Percentiles rank a stretch among this genome's conserved stretches.
phyloP scores from a whole-genome alignment of 2,113 vertebrate species.

The Perca fluviatilis region DNA sequence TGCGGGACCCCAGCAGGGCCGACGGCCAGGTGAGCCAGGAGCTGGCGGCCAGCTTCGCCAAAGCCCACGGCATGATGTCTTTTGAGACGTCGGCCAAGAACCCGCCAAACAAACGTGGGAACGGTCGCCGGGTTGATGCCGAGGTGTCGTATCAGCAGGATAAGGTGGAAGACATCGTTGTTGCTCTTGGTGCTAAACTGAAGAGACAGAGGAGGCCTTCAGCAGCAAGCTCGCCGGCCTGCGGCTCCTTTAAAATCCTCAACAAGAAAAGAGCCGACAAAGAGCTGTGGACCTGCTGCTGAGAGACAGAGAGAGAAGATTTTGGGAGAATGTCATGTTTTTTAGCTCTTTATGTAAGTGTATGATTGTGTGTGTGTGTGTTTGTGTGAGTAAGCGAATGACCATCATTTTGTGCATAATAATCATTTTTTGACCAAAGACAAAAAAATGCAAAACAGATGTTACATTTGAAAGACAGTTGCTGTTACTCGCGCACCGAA shows the following conservation, averaged over 20 bases:
- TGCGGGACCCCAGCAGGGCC: slow-evolving; percentile 71
- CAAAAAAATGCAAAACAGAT: not conserved
- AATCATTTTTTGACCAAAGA: slow-evolving; percentile 9
- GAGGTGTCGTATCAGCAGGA: slow-evolving; percentile 76
- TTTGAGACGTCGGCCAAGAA: slow-evolving; percentile 96
- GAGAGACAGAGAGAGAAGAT: slow-evolving; percentile 43
- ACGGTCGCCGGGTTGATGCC: not conserved
- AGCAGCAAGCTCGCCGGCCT: slow-evolving; percentile 66
- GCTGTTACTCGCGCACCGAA: fast-evolving
- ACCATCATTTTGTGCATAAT: not conserved
- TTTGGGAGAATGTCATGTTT: not conserved
- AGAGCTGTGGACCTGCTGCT: slow-evolving; percentile 90
- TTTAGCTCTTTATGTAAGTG: not conserved
- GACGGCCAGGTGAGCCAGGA: slow-evolving; percentile 88
- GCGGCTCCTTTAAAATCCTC: slow-evolving; percentile 80
- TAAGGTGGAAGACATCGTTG: slow-evolving; percentile 92
- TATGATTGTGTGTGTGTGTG: not conserved
- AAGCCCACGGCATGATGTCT: slow-evolving; percentile 90
- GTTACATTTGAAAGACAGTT: not conserved
- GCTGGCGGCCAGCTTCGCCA: slow-evolving; percentile 90
- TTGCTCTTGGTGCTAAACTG: slow-evolving; percentile 91
- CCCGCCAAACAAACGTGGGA: slow-evolving; percentile 74
- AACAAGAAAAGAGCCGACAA: slow-evolving; percentile 73
- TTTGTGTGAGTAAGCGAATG: not conserved
- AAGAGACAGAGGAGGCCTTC: slow-evolving; percentile 88